Evolutionary conservation across 2,113 vertebrate genomes (phyloP).

Genomic region (Pterocles burchelli): DNA sequence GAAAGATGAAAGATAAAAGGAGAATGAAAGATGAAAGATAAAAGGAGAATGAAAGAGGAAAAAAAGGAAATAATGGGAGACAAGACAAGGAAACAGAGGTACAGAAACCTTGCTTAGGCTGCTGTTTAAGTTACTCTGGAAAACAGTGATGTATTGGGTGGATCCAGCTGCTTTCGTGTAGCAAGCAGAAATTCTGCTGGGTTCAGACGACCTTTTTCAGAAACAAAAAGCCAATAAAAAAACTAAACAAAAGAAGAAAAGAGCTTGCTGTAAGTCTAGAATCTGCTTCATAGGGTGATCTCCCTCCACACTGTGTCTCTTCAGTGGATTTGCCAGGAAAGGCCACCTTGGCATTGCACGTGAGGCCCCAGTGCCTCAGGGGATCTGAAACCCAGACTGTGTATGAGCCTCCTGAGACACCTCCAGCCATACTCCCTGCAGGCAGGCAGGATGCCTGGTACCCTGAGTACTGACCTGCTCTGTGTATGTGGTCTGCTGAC

Average conservation of each 20-base stretch:
- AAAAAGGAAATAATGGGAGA: not conserved
- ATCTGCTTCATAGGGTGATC: not conserved
- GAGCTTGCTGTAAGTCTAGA: not conserved
- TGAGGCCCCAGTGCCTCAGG: fast-evolving
- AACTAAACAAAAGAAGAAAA: not conserved
- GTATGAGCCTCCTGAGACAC: fast-evolving
- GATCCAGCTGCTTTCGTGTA: not conserved
- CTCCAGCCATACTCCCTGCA: not conserved
- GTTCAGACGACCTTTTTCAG: not conserved
- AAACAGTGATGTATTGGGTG: not conserved
- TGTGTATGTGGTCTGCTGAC: not conserved
- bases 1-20: not conserved
- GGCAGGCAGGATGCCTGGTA: not conserved
- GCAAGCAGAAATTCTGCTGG: not conserved
- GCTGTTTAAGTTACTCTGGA: not conserved
- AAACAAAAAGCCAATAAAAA: not conserved
- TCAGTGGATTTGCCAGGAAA: not conserved
- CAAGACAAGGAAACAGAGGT: not conserved
- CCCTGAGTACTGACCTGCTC: not conserved
- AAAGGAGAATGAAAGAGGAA: not conserved
- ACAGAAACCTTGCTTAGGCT: not conserved
- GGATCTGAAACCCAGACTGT: not conserved
- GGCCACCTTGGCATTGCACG: not conserved
- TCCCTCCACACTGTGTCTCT: not conserved
- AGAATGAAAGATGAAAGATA: too few species aligned